A percentile compares a stretch with the other conserved stretches of the same genome.
Conservation (phyloP, 2,797 vertebrate genomes). For the Mus minutoides region DNA sequence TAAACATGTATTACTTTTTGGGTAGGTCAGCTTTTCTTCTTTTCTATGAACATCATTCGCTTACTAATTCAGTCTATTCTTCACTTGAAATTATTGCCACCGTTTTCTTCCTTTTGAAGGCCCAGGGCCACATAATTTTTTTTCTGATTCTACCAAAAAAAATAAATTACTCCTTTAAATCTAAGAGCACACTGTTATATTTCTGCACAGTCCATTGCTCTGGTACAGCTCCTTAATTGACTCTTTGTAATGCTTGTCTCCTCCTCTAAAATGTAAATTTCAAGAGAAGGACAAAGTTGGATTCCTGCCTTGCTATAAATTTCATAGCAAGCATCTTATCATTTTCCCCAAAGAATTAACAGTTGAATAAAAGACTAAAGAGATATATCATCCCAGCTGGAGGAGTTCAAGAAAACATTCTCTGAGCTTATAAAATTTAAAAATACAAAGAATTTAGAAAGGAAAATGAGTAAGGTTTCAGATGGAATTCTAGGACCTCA, state of each 20-base stretch:
- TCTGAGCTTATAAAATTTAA: constrained; percentile 39
- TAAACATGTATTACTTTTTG: neutral
- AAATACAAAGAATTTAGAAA: constrained; percentile 33
- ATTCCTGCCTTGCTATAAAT: constrained; percentile 49
- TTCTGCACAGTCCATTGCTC: neutral
- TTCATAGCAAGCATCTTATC: neutral
- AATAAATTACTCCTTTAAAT: neutral
- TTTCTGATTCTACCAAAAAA: neutral
- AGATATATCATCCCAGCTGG: neutral
- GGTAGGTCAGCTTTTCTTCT: neutral
- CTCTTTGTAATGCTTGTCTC: neutral
- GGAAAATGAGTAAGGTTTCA: constrained; percentile 21
- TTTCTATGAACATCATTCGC: neutral
- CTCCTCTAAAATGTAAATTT: constrained; percentile 36
- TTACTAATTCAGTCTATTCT: neutral
- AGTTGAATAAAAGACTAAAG: constrained; percentile 28
- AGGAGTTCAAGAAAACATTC: neutral
- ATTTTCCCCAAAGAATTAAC: constrained; percentile 50
- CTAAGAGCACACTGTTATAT: neutral
- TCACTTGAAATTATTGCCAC: neutral
- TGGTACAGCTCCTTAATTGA: neutral
- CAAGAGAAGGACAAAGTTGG: neutral
- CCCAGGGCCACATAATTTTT: neutral
- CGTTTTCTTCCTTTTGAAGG: neutral
- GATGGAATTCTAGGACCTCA: neutral